Base-by-base conservation (phyloP, 2,888 invertebrate genomes). In the Molorchus minor region DNA sequence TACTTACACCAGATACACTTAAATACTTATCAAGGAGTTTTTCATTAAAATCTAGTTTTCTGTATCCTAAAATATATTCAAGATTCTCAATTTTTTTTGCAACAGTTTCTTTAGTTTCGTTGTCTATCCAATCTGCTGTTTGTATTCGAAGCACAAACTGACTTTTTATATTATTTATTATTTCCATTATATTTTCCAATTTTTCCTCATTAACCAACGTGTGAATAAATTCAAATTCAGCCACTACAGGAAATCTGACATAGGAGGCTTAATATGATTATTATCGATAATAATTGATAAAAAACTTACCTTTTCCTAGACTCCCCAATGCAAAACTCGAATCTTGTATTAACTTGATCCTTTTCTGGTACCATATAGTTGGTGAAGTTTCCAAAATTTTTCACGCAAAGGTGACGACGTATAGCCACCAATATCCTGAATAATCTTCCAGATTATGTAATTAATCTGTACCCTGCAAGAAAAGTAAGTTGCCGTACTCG, bases 181-280 rank as follows among this genome's bases (percentile, higher is more conserved):
- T 45, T 3, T 52, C 33, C 15, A 12, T 33, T 12, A 58, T 29
- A 15, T 19, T 41, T 33, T 30, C 13, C 1, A 21, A 10, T 33
- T 45, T 58, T 21, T 52, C 40, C 2, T 20, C 20, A 19, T 38
- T 16, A 12, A 52, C 17, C 36, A 45, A 35, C 20, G 21, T 29
- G 10, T 21, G 21, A 15, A 52, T 30, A 29, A 40, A 58, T 17
- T 45, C 38, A 12, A 29, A n/a, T 21, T 58, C 58, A 10, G 52
- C 58, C 3, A 58, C 33, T n/a, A 33, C 21, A 13, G 58, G 46
- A 16, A 58, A 58, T 33, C 57, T 57, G 38, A 36, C 51, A 51
- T 19, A 20, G 0, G 1, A 25, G 25, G 25, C 3, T n/a, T n/a
- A n/a, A n/a, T n/a, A n/a, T n/a, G n/a, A n/a, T n/a, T n/a, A n/a